phyloP scores from a whole-genome alignment of 1,140 invertebrate species.

The Lysiphlebus fabarum region DNA sequence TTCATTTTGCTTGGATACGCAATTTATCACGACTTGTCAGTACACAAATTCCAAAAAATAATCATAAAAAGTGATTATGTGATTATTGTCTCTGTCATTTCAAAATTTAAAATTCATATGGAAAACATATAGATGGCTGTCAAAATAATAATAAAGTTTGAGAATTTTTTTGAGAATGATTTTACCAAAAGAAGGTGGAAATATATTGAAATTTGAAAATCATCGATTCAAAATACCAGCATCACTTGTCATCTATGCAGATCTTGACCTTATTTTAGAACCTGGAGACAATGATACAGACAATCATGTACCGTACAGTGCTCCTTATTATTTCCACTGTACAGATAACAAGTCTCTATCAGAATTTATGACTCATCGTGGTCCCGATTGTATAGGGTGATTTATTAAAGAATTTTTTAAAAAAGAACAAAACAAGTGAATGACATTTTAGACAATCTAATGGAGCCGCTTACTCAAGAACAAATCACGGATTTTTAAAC shows the following conservation, averaged over 20 bases:
- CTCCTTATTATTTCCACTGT: constrained; percentile 42
- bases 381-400: not conserved
- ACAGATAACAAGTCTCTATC: constrained; percentile 35
- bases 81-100: constrained; percentile 31
- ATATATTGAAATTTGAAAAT: constrained; percentile 33
- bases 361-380: constrained; percentile 20
- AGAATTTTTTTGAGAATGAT: not conserved
- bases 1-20: constrained; percentile 4
- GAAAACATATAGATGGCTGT: constrained; percentile 3
- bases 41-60: too few species aligned
- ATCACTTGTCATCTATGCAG: constrained; percentile 39
- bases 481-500: too few species aligned
- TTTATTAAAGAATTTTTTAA: too few species aligned
- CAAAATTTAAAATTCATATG: not conserved
- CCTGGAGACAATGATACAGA: constrained; percentile 12
- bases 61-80: constrained; percentile 34
- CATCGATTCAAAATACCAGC: too few species aligned
- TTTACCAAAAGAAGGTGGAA: constrained; percentile 4
- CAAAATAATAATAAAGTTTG: constrained; percentile 1
- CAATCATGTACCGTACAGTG: constrained; percentile 38
- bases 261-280: constrained; percentile 22
- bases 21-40: too few species aligned
- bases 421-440: too few species aligned
- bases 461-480: too few species aligned
- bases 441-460: too few species aligned